phyloP scores from a whole-genome alignment of 1,140 invertebrate species.

The Ruditapes philippinarum region DNA sequence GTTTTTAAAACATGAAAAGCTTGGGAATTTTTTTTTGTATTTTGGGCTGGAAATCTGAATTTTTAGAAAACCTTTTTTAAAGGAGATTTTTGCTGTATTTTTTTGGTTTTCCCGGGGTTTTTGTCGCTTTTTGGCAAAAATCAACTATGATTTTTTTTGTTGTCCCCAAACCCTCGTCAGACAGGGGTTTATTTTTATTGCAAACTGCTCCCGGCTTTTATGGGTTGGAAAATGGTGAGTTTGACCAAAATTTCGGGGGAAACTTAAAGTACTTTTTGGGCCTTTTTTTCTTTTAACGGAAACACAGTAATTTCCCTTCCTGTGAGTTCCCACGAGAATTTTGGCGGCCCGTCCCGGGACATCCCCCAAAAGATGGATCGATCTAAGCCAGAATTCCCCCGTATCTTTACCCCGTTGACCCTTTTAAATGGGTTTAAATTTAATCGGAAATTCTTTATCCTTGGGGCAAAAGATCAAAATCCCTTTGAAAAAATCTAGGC shows the following conservation, averaged over 20 bases:
- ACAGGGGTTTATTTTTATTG: conserved; percentile 29
- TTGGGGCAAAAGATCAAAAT: conserved; percentile 35
- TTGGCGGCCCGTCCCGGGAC: conserved; percentile 49
- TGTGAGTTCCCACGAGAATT: conserved; percentile 62
- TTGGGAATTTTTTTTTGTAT: not conserved
- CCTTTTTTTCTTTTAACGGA: not conserved
- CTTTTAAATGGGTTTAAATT: conserved; percentile 42
- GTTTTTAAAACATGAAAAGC: no score
- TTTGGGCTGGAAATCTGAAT: no score
- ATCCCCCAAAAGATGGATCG: conserved; percentile 61
- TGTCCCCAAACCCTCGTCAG: conserved; percentile 20
- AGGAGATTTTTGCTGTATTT: conserved; percentile 51
- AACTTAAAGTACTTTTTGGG: conserved; percentile 49
- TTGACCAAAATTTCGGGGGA: conserved; percentile 33
- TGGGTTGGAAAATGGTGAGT: conserved; percentile 53
- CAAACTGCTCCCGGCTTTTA: conserved; percentile 61
- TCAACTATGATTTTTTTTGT: conserved; percentile 43
- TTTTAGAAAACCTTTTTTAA: no score
- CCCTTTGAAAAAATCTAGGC: conserved; percentile 55
- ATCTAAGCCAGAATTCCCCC: conserved; percentile 57
- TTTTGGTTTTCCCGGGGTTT: conserved; percentile 60
- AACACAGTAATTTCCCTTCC: not conserved
- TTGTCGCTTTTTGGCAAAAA: conserved; percentile 63
- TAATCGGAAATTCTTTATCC: conserved; percentile 53
- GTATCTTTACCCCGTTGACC: conserved; percentile 38